phyloP scores from a whole-genome alignment of 2,797 vertebrate species.

The Lophotriccus pileatus region DNA sequence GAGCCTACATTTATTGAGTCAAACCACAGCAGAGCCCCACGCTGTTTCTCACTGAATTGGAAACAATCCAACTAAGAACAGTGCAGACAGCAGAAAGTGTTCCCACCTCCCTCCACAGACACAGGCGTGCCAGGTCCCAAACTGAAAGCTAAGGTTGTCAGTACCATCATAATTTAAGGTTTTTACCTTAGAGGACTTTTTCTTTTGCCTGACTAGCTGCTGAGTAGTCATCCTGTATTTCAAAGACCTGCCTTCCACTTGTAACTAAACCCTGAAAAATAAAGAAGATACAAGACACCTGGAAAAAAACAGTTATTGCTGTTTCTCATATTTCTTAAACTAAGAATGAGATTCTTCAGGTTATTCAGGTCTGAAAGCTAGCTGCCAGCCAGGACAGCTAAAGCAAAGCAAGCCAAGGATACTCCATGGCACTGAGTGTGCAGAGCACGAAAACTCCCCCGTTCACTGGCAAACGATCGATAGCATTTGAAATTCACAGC shows the following conservation, averaged over 20 bases:
- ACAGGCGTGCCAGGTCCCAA: background rate
- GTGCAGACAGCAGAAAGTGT: background rate
- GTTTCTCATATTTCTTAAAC: background rate
- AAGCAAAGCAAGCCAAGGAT: background rate
- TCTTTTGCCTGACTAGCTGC: conserved; percentile 52
- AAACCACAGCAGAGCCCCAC: background rate
- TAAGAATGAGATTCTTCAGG: background rate
- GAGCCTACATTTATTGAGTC: background rate
- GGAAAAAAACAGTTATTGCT: background rate
- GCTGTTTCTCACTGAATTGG: background rate
- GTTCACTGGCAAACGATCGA: background rate
- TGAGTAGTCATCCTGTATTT: conserved; percentile 55
- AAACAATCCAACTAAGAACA: background rate
- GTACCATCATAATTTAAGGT: background rate
- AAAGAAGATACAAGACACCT: background rate
- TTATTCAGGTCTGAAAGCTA: background rate
- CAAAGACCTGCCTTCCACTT: background rate
- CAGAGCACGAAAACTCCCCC: background rate
- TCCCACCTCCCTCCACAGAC: background rate
- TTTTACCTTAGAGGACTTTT: conserved; percentile 60
- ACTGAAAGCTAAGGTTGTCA: background rate
- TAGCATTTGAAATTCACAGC: conserved; percentile 29
- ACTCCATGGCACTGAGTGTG: background rate
- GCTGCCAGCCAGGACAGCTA: background rate
- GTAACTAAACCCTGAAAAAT: conserved; percentile 17